Evolutionary conservation across 2,113 vertebrate genomes (phyloP), one percentile per base, ranked within the genome.

Genomic region (Tyrannus savana): DNA sequence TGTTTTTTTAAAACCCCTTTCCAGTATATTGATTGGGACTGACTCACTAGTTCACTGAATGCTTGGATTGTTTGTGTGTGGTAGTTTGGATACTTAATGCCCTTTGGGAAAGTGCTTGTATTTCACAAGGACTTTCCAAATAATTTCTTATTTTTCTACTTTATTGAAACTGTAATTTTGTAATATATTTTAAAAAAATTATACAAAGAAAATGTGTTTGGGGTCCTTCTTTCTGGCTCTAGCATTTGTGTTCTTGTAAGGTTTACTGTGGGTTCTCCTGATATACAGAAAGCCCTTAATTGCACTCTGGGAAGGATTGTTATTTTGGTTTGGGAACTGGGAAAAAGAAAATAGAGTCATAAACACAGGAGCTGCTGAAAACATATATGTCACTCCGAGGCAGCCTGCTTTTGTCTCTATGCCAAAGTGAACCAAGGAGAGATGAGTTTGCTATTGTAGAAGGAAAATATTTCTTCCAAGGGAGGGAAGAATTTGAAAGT

Each of bases 91-190:
- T 49, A 73, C 58, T 24, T 67, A 84, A 71, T 93, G 87, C 67
- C 82, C 83, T 96, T 64, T 77, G 50, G 80, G 71, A 78, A 77
- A 30, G 52, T 59, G 42, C 68, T 95, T 95, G 56, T 60, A 69
- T 77, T 81, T 97, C 72, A 80, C 77, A 92, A 90, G 80, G 68
- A 66, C 60, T 93, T 93, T 85, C n/a, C 91, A 90, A 95, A 73
- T 74, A 49, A 50, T 95, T 96, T 83, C 46, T 53, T 97, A 97
- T 97, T 96, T 97, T 86, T 81, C 84, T 97, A 93, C 94, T 94
- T 96, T 86, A 96, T 82, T 89, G 72, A 95, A 84, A 87, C 39
- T 95, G 71, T 66, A 63, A 75, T 96, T 97, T 93, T 98, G 90
- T 96, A 96, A 90, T 96, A 87, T 71, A 84, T 91, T 91, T 91